Base-by-base conservation (phyloP, 2,113 vertebrate genomes). In the zebrafish (Danio rerio) region DNA sequence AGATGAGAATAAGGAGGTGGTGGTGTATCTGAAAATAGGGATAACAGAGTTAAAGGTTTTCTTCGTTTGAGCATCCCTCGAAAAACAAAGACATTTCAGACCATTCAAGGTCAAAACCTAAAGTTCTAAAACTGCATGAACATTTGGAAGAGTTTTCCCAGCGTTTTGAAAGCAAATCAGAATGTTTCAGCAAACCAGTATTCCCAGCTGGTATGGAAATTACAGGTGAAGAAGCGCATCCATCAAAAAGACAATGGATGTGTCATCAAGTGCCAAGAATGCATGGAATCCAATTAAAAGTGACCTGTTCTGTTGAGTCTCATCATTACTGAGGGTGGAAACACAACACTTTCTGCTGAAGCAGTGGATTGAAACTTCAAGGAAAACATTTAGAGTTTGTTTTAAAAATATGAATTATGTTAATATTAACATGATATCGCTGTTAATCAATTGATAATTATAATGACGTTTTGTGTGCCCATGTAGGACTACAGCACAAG, bases 1-100 rank as follows among this genome's bases (percentile, higher is more conserved):
- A 97, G 93, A 90, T 95, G 93, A 83, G 96, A 97, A 84, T 98
- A 99, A 21, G 98, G 97, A 85, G 97, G 98, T 73, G 98, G 98
- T 53, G 98, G 97, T 58, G 97, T 98, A 87, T 99, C 98, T 98
- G 94, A 84, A 93, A 93, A 87, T 78, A 75, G 90, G 86, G 90
- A 90, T 81, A 90, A 62, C 88, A 82, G 73, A 43, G 50, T 83
- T 83, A 83, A 47, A 82, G 18, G 5, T 43, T 65, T 63, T 52
- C 70, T 56, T 53, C 43, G 49, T 74, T 15, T 50, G 15, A 59
- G 58, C 4, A 40, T 70, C 31, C 50, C 5, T 52, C 9, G n/a
- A 56, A n/a, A 63, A n/a, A 21, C 40, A 18, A 45, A 65, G 18
- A 68, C 40, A 18, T 31, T 9, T 56, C 15, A 56, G 18, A 66